These are phyloP conservation scores for Saccostrea echinata DNA, from an alignment of 1,140 invertebrate species.

Conservation along the genomic window DNA sequence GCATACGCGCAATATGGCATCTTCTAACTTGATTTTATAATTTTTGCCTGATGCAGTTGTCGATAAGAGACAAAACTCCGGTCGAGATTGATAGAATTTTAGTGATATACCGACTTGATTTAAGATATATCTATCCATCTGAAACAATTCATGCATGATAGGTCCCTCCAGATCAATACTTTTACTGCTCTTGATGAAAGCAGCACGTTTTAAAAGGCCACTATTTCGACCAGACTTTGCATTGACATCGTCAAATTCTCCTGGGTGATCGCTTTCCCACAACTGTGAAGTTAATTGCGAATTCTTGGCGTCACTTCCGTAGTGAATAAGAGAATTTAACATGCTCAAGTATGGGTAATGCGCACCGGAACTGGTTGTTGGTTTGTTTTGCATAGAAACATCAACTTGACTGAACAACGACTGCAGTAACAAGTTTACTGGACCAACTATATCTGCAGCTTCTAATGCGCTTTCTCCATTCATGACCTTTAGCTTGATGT, in stretches of 20 bases:
- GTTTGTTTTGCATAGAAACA: slow-evolving; percentile 34
- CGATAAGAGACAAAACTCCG: slow-evolving; percentile 44
- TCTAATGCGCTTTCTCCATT: slow-evolving; percentile 2
- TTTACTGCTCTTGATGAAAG: slow-evolving; percentile 18
- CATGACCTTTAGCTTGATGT: slow-evolving; percentile 44
- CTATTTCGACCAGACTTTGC: slow-evolving; percentile 42
- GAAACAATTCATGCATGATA: slow-evolving; percentile 53
- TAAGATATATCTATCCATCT: slow-evolving; percentile 51
- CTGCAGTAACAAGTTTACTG: slow-evolving; percentile 40
- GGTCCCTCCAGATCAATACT: slow-evolving; percentile 45
- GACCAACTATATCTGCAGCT: slow-evolving; percentile 27
- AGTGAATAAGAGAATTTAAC: slow-evolving; percentile 34
- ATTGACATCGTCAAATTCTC: slow-evolving; percentile 46
- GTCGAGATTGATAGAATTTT: slow-evolving; percentile 45
- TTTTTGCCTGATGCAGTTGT: not conserved
- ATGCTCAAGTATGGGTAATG: slow-evolving; percentile 43
- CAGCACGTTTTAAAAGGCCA: slow-evolving; percentile 8
- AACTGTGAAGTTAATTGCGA: slow-evolving; percentile 26
- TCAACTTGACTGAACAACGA: slow-evolving; percentile 42
- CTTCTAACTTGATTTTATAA: slow-evolving; percentile 15
- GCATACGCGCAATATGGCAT: slow-evolving; percentile 28
- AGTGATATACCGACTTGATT: slow-evolving; percentile 51
- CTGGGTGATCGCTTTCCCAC: slow-evolving; percentile 16
- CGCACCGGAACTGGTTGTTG: not conserved
- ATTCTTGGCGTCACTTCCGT: slow-evolving; percentile 1